Conservation (phyloP, 2,113 vertebrate species). For the Anhinga anhinga region DNA sequence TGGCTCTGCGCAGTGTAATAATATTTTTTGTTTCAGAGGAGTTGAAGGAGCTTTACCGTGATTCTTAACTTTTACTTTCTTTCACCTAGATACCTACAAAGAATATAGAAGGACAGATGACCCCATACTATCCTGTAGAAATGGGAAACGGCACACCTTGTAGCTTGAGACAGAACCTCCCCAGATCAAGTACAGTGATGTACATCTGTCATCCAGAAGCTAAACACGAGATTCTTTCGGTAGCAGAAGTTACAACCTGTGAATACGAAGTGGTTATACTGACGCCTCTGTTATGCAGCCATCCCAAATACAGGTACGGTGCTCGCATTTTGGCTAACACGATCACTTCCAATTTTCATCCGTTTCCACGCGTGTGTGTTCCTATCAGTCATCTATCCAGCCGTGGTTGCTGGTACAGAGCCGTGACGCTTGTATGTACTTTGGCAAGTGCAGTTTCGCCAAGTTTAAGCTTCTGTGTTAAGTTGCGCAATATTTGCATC, state of each 20-base stretch:
- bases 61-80: background rate
- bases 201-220: slow-evolving; percentile 98
- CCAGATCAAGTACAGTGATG: slow-evolving; percentile 87
- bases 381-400: background rate
- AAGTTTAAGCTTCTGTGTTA: background rate
- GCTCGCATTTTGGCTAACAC: background rate
- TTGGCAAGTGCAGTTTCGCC: background rate
- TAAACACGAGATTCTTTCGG: slow-evolving; percentile 95
- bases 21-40: background rate
- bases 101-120: slow-evolving; percentile 98
- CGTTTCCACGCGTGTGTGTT: background rate
- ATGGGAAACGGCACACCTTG: slow-evolving; percentile 96
- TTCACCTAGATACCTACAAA: slow-evolving; percentile 81
- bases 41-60: background rate
- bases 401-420: background rate
- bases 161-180: slow-evolving; percentile 85
- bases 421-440: background rate
- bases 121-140: slow-evolving; percentile 87
- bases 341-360: background rate
- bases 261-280: slow-evolving; percentile 97
- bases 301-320: slow-evolving; percentile 93
- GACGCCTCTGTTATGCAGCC: slow-evolving; percentile 92
- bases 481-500: background rate
- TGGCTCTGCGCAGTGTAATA: background rate
- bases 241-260: slow-evolving; percentile 95